Evolutionary conservation across 2,113 vertebrate genomes (phyloP), one percentile per base, ranked within the genome.

Genomic region (Podilymbus podiceps): DNA sequence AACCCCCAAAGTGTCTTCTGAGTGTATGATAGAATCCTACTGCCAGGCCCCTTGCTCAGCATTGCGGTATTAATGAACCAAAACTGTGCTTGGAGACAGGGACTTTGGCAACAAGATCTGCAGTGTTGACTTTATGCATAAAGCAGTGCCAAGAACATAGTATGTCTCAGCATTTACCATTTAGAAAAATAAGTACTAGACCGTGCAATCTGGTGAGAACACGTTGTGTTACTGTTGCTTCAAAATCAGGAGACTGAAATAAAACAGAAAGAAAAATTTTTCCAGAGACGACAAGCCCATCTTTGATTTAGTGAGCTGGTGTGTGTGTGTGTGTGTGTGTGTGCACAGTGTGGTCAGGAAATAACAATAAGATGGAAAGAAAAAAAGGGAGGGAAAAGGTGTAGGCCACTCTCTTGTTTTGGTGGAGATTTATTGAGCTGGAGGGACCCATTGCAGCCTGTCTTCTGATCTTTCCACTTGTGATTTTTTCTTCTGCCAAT

Each of bases 51-150:
- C 33, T 30, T 35, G 23, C 16, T 42, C 27, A 35, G 24, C 4
- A 1, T 31, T 73, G 30, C 47, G 27, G 11, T 49, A 27, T 3
- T 60, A 59, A 50, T 4, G 9, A 67, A 30, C 17, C 35, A 55
- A 84, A 91, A 14, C 8, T 9, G 3, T 1, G 2, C 20, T 0
- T 3, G 1, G 22, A 56, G 35, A 33, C 40, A 81, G 50, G 53
- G 76, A 66, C 17, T n/a, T 72, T 21, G 33, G 50, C 27, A 62
- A 52, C 55, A 56, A 73, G 63, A 87, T 28, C 50, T 46, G 64
- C 42, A 27, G 25, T 47, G 40, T 56, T 69, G 49, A 44, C 17
- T 87, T 89, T 30, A 52, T 0, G 1, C 55, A 64, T 20, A 59
- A 89, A 68, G 53, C 9, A 40, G 35, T 47, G 28, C 44, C 73